Evolutionary conservation across 2,113 vertebrate species (phyloP).

Genomic region (Leptodactylus fuscus): DNA sequence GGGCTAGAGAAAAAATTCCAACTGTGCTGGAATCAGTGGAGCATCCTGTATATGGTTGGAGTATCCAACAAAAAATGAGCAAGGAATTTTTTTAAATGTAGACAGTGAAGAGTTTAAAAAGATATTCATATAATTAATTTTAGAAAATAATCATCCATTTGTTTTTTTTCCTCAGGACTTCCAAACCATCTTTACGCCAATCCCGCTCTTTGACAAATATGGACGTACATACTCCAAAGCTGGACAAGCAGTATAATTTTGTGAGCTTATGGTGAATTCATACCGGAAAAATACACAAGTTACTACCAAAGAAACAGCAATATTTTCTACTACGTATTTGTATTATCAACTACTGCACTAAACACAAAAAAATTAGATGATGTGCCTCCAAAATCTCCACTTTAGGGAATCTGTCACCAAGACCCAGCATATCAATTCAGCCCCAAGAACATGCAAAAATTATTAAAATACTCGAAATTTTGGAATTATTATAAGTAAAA

Average conservation of each 20-base stretch:
- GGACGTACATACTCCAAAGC: slow-evolving; percentile 78
- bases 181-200: slow-evolving; percentile 74
- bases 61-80: too few species aligned
- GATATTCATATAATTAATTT: too few species aligned
- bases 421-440: too few species aligned
- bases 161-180: slow-evolving; percentile 76
- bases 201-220: slow-evolving; percentile 79
- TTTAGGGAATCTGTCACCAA: too few species aligned
- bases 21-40: too few species aligned
- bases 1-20: too few species aligned
- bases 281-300: not conserved
- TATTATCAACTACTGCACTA: not conserved
- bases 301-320: not conserved
- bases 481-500: too few species aligned
- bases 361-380: not conserved
- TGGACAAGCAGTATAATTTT: slow-evolving; percentile 74
- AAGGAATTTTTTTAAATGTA: too few species aligned
- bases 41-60: too few species aligned
- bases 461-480: too few species aligned
- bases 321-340: not conserved
- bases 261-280: not conserved
- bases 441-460: too few species aligned
- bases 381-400: not conserved
- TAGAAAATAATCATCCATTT: not conserved
- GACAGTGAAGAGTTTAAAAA: too few species aligned